Evolutionary conservation across 2,113 vertebrate genomes (phyloP).

Genomic region (Aspiorhynchus laticeps): DNA sequence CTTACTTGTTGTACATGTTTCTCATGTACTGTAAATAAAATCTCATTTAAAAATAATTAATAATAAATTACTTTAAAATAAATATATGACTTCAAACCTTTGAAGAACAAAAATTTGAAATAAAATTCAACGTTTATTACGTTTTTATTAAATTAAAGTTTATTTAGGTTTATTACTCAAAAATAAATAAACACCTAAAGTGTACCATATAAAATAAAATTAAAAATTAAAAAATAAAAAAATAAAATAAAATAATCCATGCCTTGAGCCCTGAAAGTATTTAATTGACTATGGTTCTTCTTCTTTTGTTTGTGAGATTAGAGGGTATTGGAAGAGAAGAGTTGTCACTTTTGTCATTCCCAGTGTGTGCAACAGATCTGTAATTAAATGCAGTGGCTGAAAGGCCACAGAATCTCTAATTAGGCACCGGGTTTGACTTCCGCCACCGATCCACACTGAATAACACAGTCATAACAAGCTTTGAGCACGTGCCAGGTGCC

Average conservation of each 20-base stretch:
- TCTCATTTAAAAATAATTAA: background rate
- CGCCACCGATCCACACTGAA: conserved; percentile 71
- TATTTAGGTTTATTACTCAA: too few relatives aligned
- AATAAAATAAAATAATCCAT: conserved; percentile 10
- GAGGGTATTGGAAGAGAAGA: conserved; percentile 30
- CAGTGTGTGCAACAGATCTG: conserved; percentile 53
- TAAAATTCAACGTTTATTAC: too few relatives aligned
- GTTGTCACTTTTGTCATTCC: conserved; percentile 54
- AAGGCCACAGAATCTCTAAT: conserved; percentile 74
- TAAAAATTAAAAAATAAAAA: background rate
- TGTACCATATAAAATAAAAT: background rate
- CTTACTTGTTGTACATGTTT: background rate
- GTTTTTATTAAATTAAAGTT: too few relatives aligned
- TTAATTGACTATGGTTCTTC: conserved; percentile 28
- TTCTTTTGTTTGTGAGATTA: conserved; percentile 26
- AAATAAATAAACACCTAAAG: background rate
- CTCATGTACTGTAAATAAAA: background rate
- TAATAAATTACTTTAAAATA: too few relatives aligned
- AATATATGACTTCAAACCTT: too few relatives aligned
- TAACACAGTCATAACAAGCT: conserved; percentile 74
- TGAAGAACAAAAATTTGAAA: background rate
- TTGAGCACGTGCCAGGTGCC: conserved; percentile 3
- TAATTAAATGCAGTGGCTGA: conserved; percentile 67
- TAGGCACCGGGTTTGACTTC: conserved; percentile 74
- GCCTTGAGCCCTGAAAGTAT: background rate